phyloP scores from a whole-genome alignment of 1,140 invertebrate genomes.

The Bombus terrestris region DNA sequence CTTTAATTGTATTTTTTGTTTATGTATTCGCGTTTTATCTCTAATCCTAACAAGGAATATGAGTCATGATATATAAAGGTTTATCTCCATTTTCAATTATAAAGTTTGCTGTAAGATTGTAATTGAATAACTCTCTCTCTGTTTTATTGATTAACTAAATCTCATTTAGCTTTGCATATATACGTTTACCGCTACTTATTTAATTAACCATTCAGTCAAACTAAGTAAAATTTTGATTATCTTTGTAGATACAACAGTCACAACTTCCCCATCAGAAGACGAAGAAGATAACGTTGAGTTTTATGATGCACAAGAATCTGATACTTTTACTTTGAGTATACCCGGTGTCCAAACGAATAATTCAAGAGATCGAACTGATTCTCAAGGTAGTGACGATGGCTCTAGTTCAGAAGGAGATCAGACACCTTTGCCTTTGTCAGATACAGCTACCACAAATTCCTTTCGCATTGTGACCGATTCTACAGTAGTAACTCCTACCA shows the following conservation, averaged over 20 bases:
- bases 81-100: slow-evolving; percentile 14
- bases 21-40: slow-evolving; percentile 3
- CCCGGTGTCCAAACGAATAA: slow-evolving; percentile 78
- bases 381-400: slow-evolving; percentile 81
- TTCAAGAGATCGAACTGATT: slow-evolving; percentile 77
- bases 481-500: slow-evolving; percentile 63
- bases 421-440: slow-evolving; percentile 72
- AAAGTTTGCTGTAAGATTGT: slow-evolving; percentile 21
- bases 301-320: slow-evolving; percentile 93
- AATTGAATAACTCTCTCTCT: slow-evolving; percentile 28
- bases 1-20: neutral
- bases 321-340: slow-evolving; percentile 88
- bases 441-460: slow-evolving; percentile 73
- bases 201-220: neutral
- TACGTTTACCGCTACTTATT: slow-evolving; percentile 1
- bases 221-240: slow-evolving; percentile 20
- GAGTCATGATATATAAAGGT: neutral
- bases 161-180: slow-evolving; percentile 26
- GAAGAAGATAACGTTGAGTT: slow-evolving; percentile 95
- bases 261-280: slow-evolving; percentile 87
- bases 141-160: slow-evolving; percentile 36
- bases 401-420: slow-evolving; percentile 81
- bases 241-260: slow-evolving; percentile 77
- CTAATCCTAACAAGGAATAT: neutral
- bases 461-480: slow-evolving; percentile 80